Percentiles rank a stretch among this genome's conserved stretches.
phyloP scores from a whole-genome alignment of 53 echinoderm and acorn worm species.

The Astropecten irregularis region DNA sequence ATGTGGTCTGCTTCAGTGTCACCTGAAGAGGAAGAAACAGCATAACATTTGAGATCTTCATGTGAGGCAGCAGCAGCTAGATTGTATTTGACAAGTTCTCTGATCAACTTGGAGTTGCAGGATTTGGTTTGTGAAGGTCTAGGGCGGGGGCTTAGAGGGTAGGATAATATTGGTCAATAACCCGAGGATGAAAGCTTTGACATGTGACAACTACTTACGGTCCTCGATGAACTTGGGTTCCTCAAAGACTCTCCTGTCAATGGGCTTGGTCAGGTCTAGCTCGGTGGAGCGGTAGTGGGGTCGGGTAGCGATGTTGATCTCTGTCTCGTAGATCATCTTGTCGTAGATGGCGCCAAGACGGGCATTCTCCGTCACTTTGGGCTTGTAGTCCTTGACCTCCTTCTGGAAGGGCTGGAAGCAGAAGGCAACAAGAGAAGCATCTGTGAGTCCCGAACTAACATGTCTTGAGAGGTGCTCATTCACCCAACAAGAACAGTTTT shows the following conservation, averaged over 20 bases:
- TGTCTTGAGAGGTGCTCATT: too few relatives aligned
- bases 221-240: slow-evolving; percentile 87
- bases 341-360: slow-evolving; percentile 88
- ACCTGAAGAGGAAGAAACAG: slow-evolving; percentile 65
- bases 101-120: too few relatives aligned
- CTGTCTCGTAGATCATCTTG: slow-evolving; percentile 85
- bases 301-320: slow-evolving; percentile 81
- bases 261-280: slow-evolving; percentile 82
- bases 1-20: slow-evolving; percentile 88
- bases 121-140: too few relatives aligned
- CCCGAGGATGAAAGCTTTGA: too few relatives aligned
- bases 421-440: neutral
- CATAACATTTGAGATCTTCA: neutral
- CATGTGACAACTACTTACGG: too few relatives aligned
- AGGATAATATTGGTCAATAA: too few relatives aligned
- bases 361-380: slow-evolving; percentile 82
- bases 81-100: too few relatives aligned
- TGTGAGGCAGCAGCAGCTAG: too few relatives aligned
- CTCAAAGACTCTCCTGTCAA: slow-evolving; percentile 76
- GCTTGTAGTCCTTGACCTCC: slow-evolving; percentile 94
- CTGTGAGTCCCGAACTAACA: too few relatives aligned
- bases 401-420: slow-evolving; percentile 77
- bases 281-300: slow-evolving; percentile 90
- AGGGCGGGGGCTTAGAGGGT: too few relatives aligned
- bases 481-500: too few relatives aligned